These are phyloP conservation scores for Peromyscus attwateri DNA, from an alignment of 2,797 vertebrate genomes.

Conservation along the genomic window DNA sequence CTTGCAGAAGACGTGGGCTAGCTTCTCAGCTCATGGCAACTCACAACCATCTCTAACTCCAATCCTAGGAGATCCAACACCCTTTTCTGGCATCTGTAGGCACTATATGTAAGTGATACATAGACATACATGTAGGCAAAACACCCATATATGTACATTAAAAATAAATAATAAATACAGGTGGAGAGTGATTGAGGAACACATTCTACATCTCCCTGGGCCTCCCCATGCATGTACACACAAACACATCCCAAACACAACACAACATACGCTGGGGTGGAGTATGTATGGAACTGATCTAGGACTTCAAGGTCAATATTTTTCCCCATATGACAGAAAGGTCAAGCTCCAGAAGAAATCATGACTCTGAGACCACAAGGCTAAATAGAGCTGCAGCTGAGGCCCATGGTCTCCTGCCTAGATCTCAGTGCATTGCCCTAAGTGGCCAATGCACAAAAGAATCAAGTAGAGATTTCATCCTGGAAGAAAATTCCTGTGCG, in stretches of 20 bases:
- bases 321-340: background rate
- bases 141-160: background rate
- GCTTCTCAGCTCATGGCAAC: background rate
- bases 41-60: background rate
- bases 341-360: background rate
- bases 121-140: background rate
- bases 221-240: too few relatives aligned
- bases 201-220: too few relatives aligned
- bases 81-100: background rate
- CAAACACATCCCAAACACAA: background rate
- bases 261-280: background rate
- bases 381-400: accelerated
- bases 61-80: background rate
- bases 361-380: background rate
- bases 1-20: background rate
- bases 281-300: background rate
- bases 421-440: background rate
- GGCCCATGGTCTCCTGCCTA: background rate
- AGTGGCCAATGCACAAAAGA: conserved; percentile 12
- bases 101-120: too few relatives aligned
- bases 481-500: background rate
- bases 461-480: background rate
- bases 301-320: background rate
- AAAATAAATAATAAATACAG: background rate
- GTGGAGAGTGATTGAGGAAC: too few relatives aligned